Evolutionary conservation across 2,113 vertebrate species (phyloP).

Genomic region (Pteropus alecto): DNA sequence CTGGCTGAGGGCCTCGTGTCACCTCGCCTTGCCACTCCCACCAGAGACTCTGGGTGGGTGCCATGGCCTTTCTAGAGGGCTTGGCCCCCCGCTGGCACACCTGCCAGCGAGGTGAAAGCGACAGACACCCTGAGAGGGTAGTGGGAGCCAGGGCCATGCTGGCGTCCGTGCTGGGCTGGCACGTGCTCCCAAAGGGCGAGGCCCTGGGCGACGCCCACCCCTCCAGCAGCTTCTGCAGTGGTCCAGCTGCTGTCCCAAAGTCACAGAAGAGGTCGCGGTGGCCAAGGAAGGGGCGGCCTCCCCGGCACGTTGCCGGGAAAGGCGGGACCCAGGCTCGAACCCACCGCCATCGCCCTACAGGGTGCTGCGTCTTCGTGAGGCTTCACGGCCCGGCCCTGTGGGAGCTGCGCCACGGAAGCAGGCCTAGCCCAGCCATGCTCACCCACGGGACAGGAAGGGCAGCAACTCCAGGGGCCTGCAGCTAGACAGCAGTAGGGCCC

Average conservation of each 20-base stretch:
- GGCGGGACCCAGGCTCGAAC: neutral
- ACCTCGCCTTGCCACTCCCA: neutral
- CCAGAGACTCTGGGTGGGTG: neutral
- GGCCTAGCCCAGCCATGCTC: neutral
- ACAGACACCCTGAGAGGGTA: rapidly evolving
- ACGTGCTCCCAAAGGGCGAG: neutral
- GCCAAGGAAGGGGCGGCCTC: neutral
- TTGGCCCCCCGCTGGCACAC: neutral
- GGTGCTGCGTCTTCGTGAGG: neutral
- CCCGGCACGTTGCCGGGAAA: neutral
- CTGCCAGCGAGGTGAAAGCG: rapidly evolving
- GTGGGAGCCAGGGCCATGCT: rapidly evolving
- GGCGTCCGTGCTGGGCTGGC: rapidly evolving
- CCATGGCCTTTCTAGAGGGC: rapidly evolving
- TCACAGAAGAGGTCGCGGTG: rapidly evolving
- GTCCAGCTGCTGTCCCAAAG: neutral
- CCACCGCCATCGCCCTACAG: rapidly evolving
- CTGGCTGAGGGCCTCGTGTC: neutral
- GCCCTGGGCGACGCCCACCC: neutral
- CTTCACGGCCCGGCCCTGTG: rapidly evolving
- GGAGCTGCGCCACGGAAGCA: neutral
- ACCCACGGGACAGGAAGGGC: rapidly evolving
- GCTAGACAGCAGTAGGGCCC: too few species aligned
- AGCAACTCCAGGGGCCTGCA: neutral
- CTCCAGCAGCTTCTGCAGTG: neutral